Percentiles rank a stretch among this genome's conserved stretches.
Evolutionary conservation across 2,797 vertebrate genomes (phyloP).

Genomic region (Sebastes steindachneri): DNA sequence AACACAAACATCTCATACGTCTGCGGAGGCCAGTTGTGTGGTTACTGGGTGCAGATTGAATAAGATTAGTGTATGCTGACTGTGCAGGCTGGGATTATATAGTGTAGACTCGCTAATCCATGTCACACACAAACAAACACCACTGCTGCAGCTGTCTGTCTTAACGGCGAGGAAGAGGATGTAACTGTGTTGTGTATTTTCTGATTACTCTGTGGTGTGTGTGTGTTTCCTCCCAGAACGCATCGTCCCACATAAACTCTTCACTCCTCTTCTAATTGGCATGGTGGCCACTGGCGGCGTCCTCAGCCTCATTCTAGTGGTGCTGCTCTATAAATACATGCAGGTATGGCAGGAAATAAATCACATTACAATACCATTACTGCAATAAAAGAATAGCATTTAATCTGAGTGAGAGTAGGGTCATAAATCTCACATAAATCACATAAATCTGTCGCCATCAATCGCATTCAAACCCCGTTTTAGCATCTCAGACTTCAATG

Average conservation of each 20-base stretch:
- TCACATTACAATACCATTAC: neutral
- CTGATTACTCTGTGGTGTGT: conserved; percentile 15
- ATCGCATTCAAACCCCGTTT: neutral
- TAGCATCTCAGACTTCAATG: neutral
- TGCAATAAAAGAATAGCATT: neutral
- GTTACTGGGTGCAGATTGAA: conserved; percentile 70
- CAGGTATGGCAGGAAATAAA: conserved; percentile 84
- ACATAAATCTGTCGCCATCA: neutral
- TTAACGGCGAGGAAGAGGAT: neutral
- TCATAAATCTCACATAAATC: conserved; percentile 13
- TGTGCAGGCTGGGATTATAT: conserved; percentile 75
- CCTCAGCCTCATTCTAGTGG: conserved; percentile 88
- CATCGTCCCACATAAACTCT: conserved; percentile 89
- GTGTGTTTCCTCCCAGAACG: conserved; percentile 82
- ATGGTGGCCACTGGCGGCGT: conserved; percentile 88
- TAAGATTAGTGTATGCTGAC: conserved; percentile 80
- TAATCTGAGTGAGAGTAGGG: neutral
- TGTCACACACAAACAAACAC: conserved; percentile 65
- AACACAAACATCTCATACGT: neutral
- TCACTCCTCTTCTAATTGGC: conserved; percentile 91
- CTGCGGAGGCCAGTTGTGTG: conserved; percentile 54
- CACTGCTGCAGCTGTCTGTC: conserved; percentile 70
- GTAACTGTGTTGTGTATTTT: neutral
- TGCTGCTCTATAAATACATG: conserved; percentile 93
- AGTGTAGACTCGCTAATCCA: conserved; percentile 68